phyloP scores from a whole-genome alignment of 1,140 invertebrate genomes.

The Calosoma granatense region DNA sequence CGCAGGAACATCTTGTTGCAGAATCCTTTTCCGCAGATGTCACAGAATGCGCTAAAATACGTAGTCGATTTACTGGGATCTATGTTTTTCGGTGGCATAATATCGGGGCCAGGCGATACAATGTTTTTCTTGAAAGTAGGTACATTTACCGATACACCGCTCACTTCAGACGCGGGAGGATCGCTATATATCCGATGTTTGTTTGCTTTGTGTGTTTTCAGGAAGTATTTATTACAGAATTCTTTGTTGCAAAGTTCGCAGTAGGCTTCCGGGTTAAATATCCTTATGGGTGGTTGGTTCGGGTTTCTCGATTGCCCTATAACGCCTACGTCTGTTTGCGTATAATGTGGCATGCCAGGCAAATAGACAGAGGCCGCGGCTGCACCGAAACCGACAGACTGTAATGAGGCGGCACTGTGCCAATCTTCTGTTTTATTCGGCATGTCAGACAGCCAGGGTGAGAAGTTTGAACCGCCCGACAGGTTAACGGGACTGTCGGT shows the following conservation, averaged over 20 bases:
- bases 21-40: slow-evolving; percentile 42
- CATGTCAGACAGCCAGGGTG: slow-evolving; percentile 23
- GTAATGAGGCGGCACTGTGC: slow-evolving; percentile 24
- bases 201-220: slow-evolving; percentile 95
- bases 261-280: slow-evolving; percentile 93
- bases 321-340: too few species aligned
- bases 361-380: slow-evolving; percentile 33
- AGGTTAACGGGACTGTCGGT: slow-evolving; percentile 33
- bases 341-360: slow-evolving; percentile 24
- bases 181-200: slow-evolving; percentile 83
- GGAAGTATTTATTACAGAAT: slow-evolving; percentile 99
- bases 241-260: slow-evolving; percentile 97
- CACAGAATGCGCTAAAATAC: slow-evolving; percentile 16
- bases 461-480: slow-evolving; percentile 31
- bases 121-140: neutral
- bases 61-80: neutral
- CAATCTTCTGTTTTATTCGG: slow-evolving; percentile 21
- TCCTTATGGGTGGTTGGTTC: slow-evolving; percentile 58
- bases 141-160: slow-evolving; percentile 29
- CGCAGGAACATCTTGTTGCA: slow-evolving; percentile 41
- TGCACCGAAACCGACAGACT: slow-evolving; percentile 26
- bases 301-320: slow-evolving; percentile 31
- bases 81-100: neutral
- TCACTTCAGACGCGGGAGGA: slow-evolving; percentile 35
- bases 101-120: neutral